A percentile compares a stretch with the other conserved stretches of the same genome.
Conservation (phyloP, 1,140 invertebrate genomes). For the Anoplophora glabripennis region DNA sequence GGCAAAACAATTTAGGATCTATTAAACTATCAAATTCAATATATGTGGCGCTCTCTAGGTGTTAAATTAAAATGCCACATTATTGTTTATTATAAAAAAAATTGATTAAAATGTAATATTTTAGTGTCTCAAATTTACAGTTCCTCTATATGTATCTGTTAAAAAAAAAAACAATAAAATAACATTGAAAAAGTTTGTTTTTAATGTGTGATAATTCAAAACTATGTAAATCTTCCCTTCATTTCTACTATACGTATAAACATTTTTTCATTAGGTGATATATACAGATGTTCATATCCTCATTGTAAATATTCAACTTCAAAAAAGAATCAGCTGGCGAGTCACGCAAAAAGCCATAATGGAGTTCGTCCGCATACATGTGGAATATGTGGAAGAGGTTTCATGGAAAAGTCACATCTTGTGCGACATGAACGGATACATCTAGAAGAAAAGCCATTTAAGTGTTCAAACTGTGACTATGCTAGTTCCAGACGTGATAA, state of each 20-base stretch:
- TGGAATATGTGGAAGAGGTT: constrained; percentile 59
- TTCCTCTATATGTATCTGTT: no score
- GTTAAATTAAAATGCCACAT: no score
- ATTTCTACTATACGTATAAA: not conserved
- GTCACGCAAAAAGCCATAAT: constrained; percentile 63
- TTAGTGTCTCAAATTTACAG: no score
- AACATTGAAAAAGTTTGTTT: no score
- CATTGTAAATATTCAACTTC: constrained; percentile 65
- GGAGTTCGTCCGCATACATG: constrained; percentile 63
- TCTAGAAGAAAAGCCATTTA: constrained; percentile 59
- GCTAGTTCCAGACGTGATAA: constrained; percentile 64
- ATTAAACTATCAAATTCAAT: no score
- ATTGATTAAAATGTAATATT: no score
- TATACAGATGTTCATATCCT: constrained; percentile 57
- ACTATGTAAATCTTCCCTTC: no score
- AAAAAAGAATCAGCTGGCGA: constrained; percentile 64
- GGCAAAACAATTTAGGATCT: no score
- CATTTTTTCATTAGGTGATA: constrained; percentile 46
- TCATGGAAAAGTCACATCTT: constrained; percentile 67
- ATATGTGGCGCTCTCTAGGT: no score
- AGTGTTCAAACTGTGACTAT: constrained; percentile 64
- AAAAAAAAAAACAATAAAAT: no score
- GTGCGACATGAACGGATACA: constrained; percentile 64
- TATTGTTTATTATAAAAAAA: no score
- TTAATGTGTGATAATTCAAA: no score